A percentile compares a stretch with the other conserved stretches of the same genome.
Conservation (phyloP, 2,888 invertebrate genomes). For the Urechis unicinctus region DNA sequence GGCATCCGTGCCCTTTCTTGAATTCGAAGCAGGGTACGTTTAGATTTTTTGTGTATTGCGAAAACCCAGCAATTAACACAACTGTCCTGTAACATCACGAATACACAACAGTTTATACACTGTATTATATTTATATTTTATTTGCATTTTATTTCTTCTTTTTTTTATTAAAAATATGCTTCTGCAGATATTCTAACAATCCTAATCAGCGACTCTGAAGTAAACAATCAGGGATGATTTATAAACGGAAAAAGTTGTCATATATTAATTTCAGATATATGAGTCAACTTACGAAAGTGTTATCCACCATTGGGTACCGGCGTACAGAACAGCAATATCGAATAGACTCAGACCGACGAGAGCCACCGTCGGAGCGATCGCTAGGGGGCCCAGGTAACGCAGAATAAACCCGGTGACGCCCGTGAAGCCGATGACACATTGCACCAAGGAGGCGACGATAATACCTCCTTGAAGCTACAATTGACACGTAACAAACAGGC, state of each 20-base stretch:
- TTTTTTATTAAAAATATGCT: too few relatives aligned
- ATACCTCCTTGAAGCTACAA: slow-evolving; percentile 75
- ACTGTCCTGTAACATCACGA: slow-evolving; percentile 64
- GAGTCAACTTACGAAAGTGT: slow-evolving; percentile 69
- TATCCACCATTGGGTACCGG: slow-evolving; percentile 74
- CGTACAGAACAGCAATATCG: slow-evolving; percentile 68
- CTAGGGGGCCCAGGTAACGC: slow-evolving; percentile 72
- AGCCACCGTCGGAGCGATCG: slow-evolving; percentile 72
- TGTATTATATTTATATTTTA: too few relatives aligned
- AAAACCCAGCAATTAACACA: slow-evolving; percentile 68
- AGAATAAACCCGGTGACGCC: slow-evolving; percentile 72
- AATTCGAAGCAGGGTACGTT: slow-evolving; percentile 21
- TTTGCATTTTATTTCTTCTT: too few relatives aligned
- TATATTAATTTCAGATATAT: too few relatives aligned
- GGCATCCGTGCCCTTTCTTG: slow-evolving; percentile 19
- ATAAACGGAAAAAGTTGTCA: too few relatives aligned
- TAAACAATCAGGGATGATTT: too few relatives aligned
- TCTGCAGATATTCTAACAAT: too few relatives aligned
- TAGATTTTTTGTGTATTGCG: slow-evolving; percentile 61
- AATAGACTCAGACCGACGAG: slow-evolving; percentile 66
- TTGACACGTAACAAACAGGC: too few relatives aligned
- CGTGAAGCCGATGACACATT: slow-evolving; percentile 64
- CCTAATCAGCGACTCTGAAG: too few relatives aligned
- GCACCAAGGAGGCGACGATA: slow-evolving; percentile 69
- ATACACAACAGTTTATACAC: too few relatives aligned